phyloP scores from a whole-genome alignment of 2,888 invertebrate genomes.

The Eupithecia subfuscata region DNA sequence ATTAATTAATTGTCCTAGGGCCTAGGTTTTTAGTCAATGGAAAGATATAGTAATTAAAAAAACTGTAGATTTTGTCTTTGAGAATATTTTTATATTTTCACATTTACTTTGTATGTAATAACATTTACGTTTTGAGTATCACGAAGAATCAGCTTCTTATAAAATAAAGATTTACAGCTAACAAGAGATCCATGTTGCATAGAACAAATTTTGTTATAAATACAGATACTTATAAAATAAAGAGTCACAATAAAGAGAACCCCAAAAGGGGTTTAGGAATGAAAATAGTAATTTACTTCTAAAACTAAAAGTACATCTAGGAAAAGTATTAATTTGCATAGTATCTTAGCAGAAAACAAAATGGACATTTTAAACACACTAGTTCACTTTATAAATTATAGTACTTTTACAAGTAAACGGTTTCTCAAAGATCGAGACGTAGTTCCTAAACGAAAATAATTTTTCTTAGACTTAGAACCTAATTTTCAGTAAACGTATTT shows the following conservation, averaged over 20 bases:
- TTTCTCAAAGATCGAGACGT: neutral
- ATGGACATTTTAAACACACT: constrained; percentile 6
- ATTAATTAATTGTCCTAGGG: neutral
- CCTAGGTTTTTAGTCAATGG: neutral
- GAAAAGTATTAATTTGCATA: constrained; percentile 8
- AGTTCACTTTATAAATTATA: constrained; percentile 6
- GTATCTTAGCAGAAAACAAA: neutral
- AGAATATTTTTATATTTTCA: constrained; percentile 40
- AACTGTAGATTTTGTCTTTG: constrained; percentile 23
- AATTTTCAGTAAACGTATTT: constrained; percentile 29
- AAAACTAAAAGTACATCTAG: constrained; percentile 13
- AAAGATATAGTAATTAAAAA: neutral
- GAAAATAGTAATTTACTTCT: constrained; percentile 23
- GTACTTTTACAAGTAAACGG: neutral
- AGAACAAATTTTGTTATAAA: constrained; percentile 38
- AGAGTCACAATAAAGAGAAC: constrained; percentile 16
- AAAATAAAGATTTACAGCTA: constrained; percentile 39
- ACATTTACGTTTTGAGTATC: constrained; percentile 42
- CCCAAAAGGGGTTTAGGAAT: constrained; percentile 32
- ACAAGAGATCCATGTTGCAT: constrained; percentile 43
- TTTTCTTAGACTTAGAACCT: constrained; percentile 35
- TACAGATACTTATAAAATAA: constrained; percentile 26
- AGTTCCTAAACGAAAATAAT: neutral
- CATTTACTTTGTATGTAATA: constrained; percentile 38
- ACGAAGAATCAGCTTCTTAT: constrained; percentile 44